phyloP scores from a whole-genome alignment of 2,888 invertebrate genomes.

The Eristalinus aeneus region DNA sequence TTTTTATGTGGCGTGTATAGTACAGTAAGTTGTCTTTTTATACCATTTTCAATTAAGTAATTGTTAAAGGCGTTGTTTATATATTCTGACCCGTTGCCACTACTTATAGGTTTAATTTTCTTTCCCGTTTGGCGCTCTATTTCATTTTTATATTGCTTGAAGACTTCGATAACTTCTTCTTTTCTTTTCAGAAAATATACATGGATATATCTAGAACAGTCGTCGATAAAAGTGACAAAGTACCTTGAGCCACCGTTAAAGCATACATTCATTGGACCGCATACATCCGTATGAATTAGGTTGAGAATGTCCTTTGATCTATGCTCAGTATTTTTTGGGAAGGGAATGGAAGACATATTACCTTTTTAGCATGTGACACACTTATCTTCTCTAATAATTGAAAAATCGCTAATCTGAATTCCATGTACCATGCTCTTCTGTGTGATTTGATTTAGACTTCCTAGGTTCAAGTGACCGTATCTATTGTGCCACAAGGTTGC shows the following conservation, averaged over 20 bases:
- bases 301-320: constrained; percentile 1
- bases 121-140: no score
- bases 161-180: no score
- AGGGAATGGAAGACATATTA: constrained; percentile 42
- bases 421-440: no score
- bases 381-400: not conserved
- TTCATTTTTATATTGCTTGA: no score
- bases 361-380: constrained; percentile 44
- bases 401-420: no score
- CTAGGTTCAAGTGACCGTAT: no score
- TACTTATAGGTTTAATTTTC: constrained; percentile 50
- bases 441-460: no score
- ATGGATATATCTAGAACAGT: constrained; percentile 43
- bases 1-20: not conserved
- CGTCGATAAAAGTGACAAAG: constrained; percentile 67
- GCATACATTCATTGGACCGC: constrained; percentile 50
- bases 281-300: constrained; percentile 62
- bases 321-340: constrained; percentile 8
- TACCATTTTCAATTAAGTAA: constrained; percentile 3
- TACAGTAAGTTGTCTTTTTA: not conserved
- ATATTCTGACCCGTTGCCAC: not conserved
- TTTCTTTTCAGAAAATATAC: constrained; percentile 66
- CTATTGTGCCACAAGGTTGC: no score
- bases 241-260: constrained; percentile 64
- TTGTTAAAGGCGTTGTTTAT: not conserved